phyloP scores from a whole-genome alignment of 2,113 vertebrate species.

The Eolophus roseicapilla region DNA sequence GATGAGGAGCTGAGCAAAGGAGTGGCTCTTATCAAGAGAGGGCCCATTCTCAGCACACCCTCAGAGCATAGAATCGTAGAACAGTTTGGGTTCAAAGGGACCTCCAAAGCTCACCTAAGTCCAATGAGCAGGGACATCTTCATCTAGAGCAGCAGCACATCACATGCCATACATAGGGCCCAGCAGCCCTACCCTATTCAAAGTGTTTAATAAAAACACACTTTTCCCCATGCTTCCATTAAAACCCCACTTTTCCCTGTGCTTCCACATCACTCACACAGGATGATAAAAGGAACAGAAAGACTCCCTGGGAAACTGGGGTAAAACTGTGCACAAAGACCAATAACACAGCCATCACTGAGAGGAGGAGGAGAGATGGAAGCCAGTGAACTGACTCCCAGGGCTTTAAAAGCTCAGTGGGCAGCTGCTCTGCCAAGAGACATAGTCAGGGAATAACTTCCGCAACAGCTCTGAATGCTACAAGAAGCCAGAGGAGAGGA shows the following conservation, averaged over 20 bases:
- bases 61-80: not conserved
- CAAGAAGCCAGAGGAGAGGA: not conserved
- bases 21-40: not conserved
- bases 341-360: not conserved
- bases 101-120: not conserved
- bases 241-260: not conserved
- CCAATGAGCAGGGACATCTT: not conserved
- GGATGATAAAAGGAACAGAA: not conserved
- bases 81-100: not conserved
- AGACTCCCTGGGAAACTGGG: not conserved
- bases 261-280: not conserved
- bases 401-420: not conserved
- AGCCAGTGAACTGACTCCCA: not conserved
- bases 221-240: not conserved
- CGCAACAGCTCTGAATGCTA: not conserved
- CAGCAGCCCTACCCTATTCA: not conserved
- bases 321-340: not conserved
- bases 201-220: not conserved
- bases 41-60: not conserved
- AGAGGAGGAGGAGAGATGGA: not conserved
- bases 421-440: rapidly evolving
- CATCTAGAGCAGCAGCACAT: not conserved
- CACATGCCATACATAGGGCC: rapidly evolving
- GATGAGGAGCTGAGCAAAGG: not conserved
- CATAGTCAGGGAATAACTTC: not conserved